Base-by-base conservation (phyloP, 1,140 invertebrate genomes). In the Micrasema longulum region DNA sequence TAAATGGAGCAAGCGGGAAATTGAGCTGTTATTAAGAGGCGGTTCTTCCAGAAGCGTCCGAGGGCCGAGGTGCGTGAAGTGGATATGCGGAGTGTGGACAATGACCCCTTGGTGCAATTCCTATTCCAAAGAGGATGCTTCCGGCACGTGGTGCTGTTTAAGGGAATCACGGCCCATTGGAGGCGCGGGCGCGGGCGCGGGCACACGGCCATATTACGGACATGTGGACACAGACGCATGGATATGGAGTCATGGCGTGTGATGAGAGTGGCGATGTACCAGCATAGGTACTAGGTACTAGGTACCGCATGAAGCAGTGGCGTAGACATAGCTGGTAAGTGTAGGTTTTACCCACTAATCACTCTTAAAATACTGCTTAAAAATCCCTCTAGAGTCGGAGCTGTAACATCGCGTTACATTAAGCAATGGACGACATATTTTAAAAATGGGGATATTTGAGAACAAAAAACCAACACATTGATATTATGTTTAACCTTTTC, bases 121-220 rank as follows among this genome's bases (percentile, higher is more conserved):
- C 55, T 60, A 60, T 60, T 60, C 55, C 35, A 14, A 41, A 41
- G 55, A 60, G 55, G 55, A 41, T 16, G 41, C 11, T 60, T 60
- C 55, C 55, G 55, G 55, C 55, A 60, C 55, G 35, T 38, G 36
- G 55, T 14, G 35, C 55, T 60, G 55, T 60, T 60, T 60, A 60
- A 60, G 55, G 55, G 55, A 60, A 60, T 60, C 55, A 60, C 55
- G 55, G 55, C 6, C 55, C 55, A 60, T 60, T 60, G 55, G 55
- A 60, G 55, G 16, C 55, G 26, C 26, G 52, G 55, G 55, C 35
- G 55, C 52, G 43, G 43, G 43, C 26, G 7, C 7, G 26, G 26
- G 26, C 26, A 31, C 26, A 31, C 26, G 26, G 26, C n/a, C n/a
- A 7, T 31, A 48, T 16, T 14, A 14, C 14, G 43, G 43, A 16